Evolutionary conservation across 2,797 vertebrate genomes (phyloP), one percentile per base, ranked within the genome.

Genomic region (Neoniphon sammara): DNA sequence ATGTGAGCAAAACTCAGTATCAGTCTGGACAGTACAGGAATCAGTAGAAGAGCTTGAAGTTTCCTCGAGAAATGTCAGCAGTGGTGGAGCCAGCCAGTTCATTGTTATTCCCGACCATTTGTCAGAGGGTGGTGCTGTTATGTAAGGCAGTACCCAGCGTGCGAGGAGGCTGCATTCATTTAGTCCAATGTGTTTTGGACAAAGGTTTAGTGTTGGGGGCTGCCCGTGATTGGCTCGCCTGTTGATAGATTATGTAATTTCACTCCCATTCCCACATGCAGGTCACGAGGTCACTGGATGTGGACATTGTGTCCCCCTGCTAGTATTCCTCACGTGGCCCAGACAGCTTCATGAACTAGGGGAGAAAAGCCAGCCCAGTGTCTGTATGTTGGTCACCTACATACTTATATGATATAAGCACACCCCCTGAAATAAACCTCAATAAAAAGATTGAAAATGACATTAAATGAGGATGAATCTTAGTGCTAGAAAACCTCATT

Each of bases 61-160:
- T 82, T 86, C 80, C 74, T 64, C 78, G 61, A 62, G 75, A 77
- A 71, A 71, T 66, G 61, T 23, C 47, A 31, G 36, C 30, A n/a
- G 14, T 49, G 61, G 57, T 44, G 56, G 47, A 53, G 30, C 39
- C 18, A 2, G 20, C 83, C 18, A 2, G 20, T 81, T 88, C 63
- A 83, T 90, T 85, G 74, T 88, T 59, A 88, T 85, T 89, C 86
- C 49, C 47, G 69, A 11, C 87, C 71, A 70, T 63, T 65, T 60
- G 68, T 82, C 82, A 64, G 71, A 75, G 1, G 67, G 83, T 9
- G 66, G 65, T 62, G 78, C 75, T 63, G 82, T 91, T 91, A 88
- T 1, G n/a, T 88, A 87, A 88, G 23, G 25, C 20, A 47, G 34
- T 57, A 73, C 70, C 31, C 15, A 49, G 27, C 59, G 46, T 59